These are phyloP conservation scores for Corydoras maculifer DNA, from an alignment of 2,113 vertebrate species.

Conservation along the genomic window DNA sequence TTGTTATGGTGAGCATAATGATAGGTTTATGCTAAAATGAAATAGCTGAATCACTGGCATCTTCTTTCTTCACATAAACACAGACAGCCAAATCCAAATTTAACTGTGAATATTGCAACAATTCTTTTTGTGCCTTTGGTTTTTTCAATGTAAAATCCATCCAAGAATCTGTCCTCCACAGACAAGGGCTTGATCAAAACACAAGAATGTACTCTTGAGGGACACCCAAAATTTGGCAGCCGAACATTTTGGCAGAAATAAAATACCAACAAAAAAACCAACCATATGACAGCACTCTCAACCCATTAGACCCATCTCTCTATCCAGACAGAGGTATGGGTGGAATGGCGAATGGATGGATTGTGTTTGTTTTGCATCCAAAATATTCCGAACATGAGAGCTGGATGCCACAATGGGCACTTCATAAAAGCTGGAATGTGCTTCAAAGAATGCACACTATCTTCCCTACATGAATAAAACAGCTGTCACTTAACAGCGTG, in stretches of 20 bases:
- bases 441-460: constrained; percentile 59
- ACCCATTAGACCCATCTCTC: constrained; percentile 44
- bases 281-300: constrained; percentile 41
- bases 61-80: background rate
- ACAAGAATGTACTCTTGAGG: constrained; percentile 15
- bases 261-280: constrained; percentile 22
- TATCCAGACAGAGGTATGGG: constrained; percentile 45
- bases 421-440: constrained; percentile 68
- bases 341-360: constrained; percentile 42
- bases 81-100: constrained; percentile 23
- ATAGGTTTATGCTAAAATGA: background rate
- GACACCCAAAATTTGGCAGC: constrained; percentile 10
- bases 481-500: constrained; percentile 37
- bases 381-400: constrained; percentile 43
- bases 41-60: background rate
- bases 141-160: constrained; percentile 17
- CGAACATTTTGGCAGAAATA: constrained; percentile 24
- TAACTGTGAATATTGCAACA: constrained; percentile 25
- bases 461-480: constrained; percentile 59
- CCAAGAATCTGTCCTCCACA: constrained; percentile 22
- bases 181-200: constrained; percentile 26
- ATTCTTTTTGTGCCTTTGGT: constrained; percentile 12
- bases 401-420: constrained; percentile 39
- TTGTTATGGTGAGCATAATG: too few relatives aligned
- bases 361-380: constrained; percentile 49